These are phyloP conservation scores for Littorina saxatilis DNA, from an alignment of 1,140 invertebrate genomes.

Conservation along the genomic window DNA sequence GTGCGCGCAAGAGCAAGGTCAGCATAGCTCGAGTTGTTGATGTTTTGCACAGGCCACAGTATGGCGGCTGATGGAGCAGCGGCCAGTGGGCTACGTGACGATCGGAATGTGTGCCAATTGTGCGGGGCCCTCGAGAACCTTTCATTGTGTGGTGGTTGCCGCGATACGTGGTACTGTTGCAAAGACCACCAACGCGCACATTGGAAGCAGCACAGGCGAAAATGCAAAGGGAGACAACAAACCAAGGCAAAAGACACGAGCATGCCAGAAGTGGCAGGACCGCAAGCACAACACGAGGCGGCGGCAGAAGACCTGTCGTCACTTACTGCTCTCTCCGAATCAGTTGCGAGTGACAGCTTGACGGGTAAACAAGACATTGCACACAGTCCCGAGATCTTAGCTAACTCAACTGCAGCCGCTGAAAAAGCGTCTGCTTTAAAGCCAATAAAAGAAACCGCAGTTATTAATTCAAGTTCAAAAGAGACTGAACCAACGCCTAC, in stretches of 20 bases:
- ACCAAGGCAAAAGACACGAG: constrained; percentile 23
- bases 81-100: constrained; percentile 62
- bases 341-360: too few species aligned
- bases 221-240: constrained; percentile 58
- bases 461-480: too few species aligned
- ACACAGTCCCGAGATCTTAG: too few species aligned
- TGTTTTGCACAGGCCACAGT: constrained; percentile 13
- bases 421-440: too few species aligned
- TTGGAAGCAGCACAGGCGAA: constrained; percentile 84
- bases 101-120: constrained; percentile 64
- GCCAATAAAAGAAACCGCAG: too few species aligned
- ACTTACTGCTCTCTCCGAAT: too few species aligned
- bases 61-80: constrained; percentile 27
- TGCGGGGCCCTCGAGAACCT: constrained; percentile 83
- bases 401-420: too few species aligned
- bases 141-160: constrained; percentile 85
- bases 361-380: too few species aligned
- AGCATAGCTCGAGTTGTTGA: constrained; percentile 14
- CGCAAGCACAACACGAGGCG: too few species aligned
- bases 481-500: too few species aligned
- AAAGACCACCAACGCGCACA: constrained; percentile 86
- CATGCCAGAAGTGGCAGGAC: neutral
- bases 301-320: too few species aligned
- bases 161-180: constrained; percentile 85
- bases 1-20: constrained; percentile 12